A percentile compares a stretch with the other conserved stretches of the same genome.
These are phyloP conservation scores for Lamellibrachia columna DNA, from an alignment of 2,888 invertebrate genomes.

Conservation along the genomic window DNA sequence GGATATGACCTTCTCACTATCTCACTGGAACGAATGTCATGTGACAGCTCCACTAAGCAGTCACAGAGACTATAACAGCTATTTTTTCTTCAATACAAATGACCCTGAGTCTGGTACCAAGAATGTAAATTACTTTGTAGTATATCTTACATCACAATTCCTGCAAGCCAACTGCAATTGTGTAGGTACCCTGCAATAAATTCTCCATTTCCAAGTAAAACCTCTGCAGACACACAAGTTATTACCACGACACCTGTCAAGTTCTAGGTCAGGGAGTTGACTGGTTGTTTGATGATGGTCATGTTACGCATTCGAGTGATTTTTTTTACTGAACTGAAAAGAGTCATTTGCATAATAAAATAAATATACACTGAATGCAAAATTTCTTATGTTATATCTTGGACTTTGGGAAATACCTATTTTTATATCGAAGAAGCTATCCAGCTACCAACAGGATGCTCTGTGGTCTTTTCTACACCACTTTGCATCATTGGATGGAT, in stretches of 20 bases:
- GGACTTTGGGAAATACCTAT: too few relatives aligned
- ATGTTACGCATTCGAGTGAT: not conserved
- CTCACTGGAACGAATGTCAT: too few relatives aligned
- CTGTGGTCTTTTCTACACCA: too few relatives aligned
- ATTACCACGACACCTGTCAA: not conserved
- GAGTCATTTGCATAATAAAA: not conserved
- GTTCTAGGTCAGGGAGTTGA: not conserved
- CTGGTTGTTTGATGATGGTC: not conserved
- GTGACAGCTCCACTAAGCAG: not conserved
- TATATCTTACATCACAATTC: not conserved
- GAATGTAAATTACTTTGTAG: not conserved
- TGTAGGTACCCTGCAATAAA: not conserved
- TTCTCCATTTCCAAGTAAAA: not conserved
- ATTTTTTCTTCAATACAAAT: not conserved
- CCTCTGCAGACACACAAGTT: not conserved
- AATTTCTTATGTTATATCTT: too few relatives aligned
- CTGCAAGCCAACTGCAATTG: not conserved
- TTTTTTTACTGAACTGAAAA: not conserved
- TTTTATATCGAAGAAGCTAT: too few relatives aligned
- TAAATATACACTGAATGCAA: too few relatives aligned
- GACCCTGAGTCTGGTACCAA: not conserved
- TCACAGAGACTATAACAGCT: not conserved
- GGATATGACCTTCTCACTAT: too few relatives aligned
- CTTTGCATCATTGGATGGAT: too few relatives aligned
- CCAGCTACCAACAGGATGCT: too few relatives aligned